These are phyloP conservation scores for Chrysodeixis includens DNA, from an alignment of 2,888 invertebrate genomes.

Conservation along the genomic window DNA sequence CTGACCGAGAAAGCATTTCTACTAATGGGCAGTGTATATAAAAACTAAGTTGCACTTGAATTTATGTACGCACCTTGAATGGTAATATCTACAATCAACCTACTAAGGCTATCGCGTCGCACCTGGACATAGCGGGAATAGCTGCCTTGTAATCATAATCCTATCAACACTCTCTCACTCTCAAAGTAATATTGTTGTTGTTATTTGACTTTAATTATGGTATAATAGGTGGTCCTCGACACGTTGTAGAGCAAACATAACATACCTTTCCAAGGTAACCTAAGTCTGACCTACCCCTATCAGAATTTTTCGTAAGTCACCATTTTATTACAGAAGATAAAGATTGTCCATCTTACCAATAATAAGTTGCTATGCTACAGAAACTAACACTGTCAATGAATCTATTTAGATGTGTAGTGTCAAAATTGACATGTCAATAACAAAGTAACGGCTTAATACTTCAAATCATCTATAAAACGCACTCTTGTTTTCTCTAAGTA, in stretches of 20 bases:
- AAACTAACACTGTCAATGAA: background rate
- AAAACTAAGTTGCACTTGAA: background rate
- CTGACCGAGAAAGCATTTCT: conserved; percentile 12
- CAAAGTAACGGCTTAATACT: background rate
- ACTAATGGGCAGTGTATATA: conserved; percentile 7
- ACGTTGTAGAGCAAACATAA: too few species aligned
- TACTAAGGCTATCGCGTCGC: too few species aligned
- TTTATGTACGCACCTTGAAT: background rate
- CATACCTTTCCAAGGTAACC: too few species aligned
- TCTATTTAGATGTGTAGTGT: background rate
- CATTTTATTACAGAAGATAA: background rate
- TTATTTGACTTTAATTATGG: too few species aligned
- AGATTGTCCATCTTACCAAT: background rate
- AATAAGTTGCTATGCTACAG: background rate
- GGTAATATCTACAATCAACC: too few species aligned
- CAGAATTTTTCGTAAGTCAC: too few species aligned
- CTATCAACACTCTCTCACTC: too few species aligned
- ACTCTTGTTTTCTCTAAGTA: background rate
- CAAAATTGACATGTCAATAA: background rate
- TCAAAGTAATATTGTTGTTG: too few species aligned
- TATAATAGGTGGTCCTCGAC: too few species aligned
- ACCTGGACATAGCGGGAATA: too few species aligned
- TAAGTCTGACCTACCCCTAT: too few species aligned
- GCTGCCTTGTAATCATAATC: too few species aligned
- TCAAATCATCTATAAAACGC: background rate